Evolutionary conservation across 2,113 vertebrate species (phyloP).

Genomic region (Puma concolor): DNA sequence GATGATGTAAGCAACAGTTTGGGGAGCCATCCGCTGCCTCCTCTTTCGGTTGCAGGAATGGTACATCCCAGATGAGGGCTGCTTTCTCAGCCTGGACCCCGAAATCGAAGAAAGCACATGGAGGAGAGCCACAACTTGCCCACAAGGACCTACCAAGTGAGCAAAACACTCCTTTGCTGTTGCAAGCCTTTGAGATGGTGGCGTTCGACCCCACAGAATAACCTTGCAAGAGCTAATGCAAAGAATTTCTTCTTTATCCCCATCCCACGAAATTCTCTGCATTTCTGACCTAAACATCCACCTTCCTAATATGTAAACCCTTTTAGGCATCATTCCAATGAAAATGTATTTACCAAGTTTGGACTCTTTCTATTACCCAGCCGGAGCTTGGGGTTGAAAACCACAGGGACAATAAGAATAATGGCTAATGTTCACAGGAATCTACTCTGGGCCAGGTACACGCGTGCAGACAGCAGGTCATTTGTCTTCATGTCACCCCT

Average conservation of each 20-base stretch:
- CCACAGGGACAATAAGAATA: neutral
- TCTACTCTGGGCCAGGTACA: neutral
- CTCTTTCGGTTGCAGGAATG: neutral
- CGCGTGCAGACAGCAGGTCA: rapidly evolving
- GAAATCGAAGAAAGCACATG: neutral
- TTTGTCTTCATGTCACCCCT: neutral
- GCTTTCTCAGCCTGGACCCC: neutral
- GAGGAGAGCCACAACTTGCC: neutral
- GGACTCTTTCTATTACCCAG: neutral
- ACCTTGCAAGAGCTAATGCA: neutral
- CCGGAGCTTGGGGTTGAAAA: neutral
- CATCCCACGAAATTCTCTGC: neutral
- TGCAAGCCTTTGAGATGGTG: neutral
- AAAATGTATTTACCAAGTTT: neutral
- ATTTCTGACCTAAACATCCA: neutral
- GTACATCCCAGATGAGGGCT: neutral
- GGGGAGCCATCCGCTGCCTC: neutral
- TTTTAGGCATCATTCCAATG: neutral
- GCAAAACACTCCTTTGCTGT: neutral
- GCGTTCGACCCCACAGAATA: neutral
- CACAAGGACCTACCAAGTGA: neutral
- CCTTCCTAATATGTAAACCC: neutral
- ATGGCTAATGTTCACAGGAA: neutral
- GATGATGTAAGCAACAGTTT: neutral
- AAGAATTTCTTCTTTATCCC: neutral